Percentiles rank a stretch among this genome's conserved stretches.
These are phyloP conservation scores for Calephelis virginiensis DNA, from an alignment of 1,140 invertebrate genomes.

Conservation along the genomic window DNA sequence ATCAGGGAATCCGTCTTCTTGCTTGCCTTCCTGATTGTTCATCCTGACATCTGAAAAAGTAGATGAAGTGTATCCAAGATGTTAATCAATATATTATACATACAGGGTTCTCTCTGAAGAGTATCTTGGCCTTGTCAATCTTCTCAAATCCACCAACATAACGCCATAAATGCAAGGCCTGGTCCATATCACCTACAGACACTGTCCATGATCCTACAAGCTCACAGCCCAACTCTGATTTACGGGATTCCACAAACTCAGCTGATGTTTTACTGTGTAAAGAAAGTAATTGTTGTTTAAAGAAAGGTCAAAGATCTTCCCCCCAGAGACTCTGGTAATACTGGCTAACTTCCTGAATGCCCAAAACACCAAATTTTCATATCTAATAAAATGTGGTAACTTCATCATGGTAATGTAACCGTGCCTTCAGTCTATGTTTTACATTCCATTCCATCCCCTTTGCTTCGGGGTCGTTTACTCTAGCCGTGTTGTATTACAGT, in stretches of 20 bases:
- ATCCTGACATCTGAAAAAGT: conserved; percentile 16
- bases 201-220: conserved; percentile 93
- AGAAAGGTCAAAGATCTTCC: no score
- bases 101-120: conserved; percentile 87
- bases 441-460: no score
- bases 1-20: no score
- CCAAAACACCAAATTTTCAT: no score
- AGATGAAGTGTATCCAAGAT: not conserved
- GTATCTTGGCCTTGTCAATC: conserved; percentile 88
- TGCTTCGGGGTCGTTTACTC: no score
- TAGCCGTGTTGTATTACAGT: no score
- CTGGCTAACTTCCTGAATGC: no score
- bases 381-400: no score
- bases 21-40: not conserved
- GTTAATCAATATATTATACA: conserved; percentile 26
- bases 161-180: conserved; percentile 96
- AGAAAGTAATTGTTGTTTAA: conserved; percentile 8
- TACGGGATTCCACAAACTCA: conserved; percentile 86
- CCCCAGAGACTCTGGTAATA: no score
- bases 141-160: conserved; percentile 95
- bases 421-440: no score
- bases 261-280: conserved; percentile 88
- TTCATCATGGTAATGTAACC: no score
- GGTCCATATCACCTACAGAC: conserved; percentile 97
- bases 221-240: conserved; percentile 85